Percentiles rank a stretch among this genome's conserved stretches.
Evolutionary conservation across 2,797 vertebrate species (phyloP).

Genomic region (Peromyscus melanophrys): DNA sequence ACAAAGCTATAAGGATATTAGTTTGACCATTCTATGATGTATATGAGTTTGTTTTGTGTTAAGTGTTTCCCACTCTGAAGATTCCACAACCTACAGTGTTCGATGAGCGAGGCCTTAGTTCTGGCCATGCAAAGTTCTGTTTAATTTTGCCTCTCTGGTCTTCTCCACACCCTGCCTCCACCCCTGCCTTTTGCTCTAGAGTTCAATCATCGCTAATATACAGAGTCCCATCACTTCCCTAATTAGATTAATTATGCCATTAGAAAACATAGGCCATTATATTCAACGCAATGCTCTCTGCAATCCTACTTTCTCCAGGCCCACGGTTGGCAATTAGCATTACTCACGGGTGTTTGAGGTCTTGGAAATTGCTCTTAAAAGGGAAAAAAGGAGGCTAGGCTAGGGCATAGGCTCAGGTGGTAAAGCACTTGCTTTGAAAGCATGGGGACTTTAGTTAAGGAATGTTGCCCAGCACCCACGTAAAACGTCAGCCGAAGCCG

Average conservation of each 20-base stretch:
- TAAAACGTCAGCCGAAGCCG: background rate
- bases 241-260: conserved; percentile 69
- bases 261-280: conserved; percentile 46
- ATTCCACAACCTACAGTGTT: background rate
- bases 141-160: background rate
- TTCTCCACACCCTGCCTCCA: background rate
- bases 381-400: too few species aligned
- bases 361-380: conserved; percentile 14
- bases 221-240: conserved; percentile 40
- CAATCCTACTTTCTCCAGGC: conserved; percentile 29
- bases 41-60: background rate
- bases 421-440: background rate
- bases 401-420: too few species aligned
- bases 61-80: background rate
- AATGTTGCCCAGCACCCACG: background rate
- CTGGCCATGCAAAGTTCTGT: background rate
- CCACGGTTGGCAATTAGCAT: background rate
- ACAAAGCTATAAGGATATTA: background rate
- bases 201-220: conserved; percentile 58
- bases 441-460: background rate
- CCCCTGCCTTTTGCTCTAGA: conserved; percentile 23
- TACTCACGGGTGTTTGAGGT: conserved; percentile 48
- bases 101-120: background rate
- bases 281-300: conserved; percentile 39
- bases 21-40: background rate